phyloP scores from a whole-genome alignment of 23 tunicate genomes.

The Oikopleura albicans region DNA sequence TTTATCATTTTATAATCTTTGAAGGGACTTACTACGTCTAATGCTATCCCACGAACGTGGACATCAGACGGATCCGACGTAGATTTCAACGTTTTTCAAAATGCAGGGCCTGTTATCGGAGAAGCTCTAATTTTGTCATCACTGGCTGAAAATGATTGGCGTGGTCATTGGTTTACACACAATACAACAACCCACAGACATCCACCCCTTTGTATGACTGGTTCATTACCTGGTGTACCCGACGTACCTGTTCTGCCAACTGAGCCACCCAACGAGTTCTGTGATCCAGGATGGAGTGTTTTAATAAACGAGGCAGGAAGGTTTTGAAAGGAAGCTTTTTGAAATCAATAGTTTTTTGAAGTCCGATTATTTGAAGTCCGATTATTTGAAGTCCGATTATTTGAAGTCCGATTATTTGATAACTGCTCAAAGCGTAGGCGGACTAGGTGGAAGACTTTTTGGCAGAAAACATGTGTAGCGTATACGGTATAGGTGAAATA shows the following conservation, averaged over 20 bases:
- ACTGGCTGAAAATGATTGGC: neutral
- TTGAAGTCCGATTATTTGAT: too few relatives aligned
- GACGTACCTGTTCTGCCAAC: neutral
- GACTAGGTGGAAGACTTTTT: too few relatives aligned
- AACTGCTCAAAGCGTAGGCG: too few relatives aligned
- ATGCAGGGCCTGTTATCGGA: neutral
- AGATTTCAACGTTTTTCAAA: neutral
- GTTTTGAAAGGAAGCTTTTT: too few relatives aligned
- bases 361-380: too few relatives aligned
- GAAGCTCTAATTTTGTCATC: neutral
- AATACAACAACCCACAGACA: neutral
- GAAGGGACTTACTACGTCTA: neutral
- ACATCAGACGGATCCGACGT: neutral
- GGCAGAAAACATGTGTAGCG: too few relatives aligned
- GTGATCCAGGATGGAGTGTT: neutral
- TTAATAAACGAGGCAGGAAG: neutral
- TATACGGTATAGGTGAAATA: too few relatives aligned
- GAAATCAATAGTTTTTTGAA: too few relatives aligned
- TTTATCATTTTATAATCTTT: too few relatives aligned
- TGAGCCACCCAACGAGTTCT: neutral
- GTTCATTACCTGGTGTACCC: too few relatives aligned
- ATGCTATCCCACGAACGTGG: neutral
- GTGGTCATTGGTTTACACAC: neutral
- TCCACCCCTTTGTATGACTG: neutral
- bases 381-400: too few relatives aligned